A percentile compares a stretch with the other conserved stretches of the same genome.
Conservation (phyloP, 1,140 invertebrate species). For the Palaemon carinicauda region DNA sequence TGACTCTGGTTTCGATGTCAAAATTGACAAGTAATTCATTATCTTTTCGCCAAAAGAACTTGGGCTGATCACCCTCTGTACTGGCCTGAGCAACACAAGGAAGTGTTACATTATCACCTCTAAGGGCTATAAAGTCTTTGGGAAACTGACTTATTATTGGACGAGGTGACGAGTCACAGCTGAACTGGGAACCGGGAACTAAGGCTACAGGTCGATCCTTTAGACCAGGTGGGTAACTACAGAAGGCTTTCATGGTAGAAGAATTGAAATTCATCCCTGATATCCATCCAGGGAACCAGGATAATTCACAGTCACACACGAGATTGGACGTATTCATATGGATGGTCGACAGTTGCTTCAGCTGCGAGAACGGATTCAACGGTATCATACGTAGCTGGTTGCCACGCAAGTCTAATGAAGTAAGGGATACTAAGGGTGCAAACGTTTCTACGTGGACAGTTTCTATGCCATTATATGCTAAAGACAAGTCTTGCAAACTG, state of each 20-base stretch:
- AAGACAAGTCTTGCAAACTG: conserved; percentile 75
- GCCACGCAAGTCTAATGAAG: conserved; percentile 80
- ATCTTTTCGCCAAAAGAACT: conserved; percentile 55
- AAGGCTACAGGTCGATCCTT: conserved; percentile 34
- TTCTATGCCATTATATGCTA: conserved; percentile 69
- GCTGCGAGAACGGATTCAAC: conserved; percentile 77
- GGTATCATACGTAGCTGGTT: conserved; percentile 78
- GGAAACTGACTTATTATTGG: conserved; percentile 85
- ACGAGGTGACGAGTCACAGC: conserved; percentile 78
- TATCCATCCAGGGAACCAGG: conserved; percentile 64
- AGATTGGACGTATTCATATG: conserved; percentile 54
- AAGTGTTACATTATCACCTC: conserved; percentile 83
- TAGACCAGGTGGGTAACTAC: conserved; percentile 37
- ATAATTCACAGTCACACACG: conserved; percentile 57
- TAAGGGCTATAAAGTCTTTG: conserved; percentile 80
- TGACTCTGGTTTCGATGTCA: conserved; percentile 32
- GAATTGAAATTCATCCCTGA: conserved; percentile 76
- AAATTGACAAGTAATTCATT: conserved; percentile 47
- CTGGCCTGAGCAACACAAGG: conserved; percentile 79
- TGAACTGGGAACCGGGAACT: conserved; percentile 34
- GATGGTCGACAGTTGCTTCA: conserved; percentile 75
- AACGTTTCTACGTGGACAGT: conserved; percentile 51
- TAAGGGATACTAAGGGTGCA: conserved; percentile 66
- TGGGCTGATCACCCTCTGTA: conserved; percentile 70
- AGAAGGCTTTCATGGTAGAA: conserved; percentile 75